phyloP scores from a whole-genome alignment of 2,113 vertebrate genomes.

The Alethe castanea region DNA sequence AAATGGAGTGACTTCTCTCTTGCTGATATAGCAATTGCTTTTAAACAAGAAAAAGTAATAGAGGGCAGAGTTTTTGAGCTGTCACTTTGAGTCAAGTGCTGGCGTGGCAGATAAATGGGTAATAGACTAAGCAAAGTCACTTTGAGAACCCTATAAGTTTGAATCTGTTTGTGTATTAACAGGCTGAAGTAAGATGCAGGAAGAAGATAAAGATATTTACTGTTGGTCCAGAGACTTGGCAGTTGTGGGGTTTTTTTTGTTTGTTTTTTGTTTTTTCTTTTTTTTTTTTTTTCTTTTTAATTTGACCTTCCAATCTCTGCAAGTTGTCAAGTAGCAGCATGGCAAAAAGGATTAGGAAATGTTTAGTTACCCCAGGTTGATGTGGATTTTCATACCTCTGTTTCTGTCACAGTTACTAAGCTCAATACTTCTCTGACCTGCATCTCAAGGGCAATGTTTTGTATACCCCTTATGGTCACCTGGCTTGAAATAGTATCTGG shows the following conservation, averaged over 20 bases:
- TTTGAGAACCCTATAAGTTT: slow-evolving; percentile 17
- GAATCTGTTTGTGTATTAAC: slow-evolving; percentile 29
- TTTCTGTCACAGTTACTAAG: background rate
- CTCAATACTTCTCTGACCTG: background rate
- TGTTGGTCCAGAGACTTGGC: background rate
- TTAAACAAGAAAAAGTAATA: slow-evolving; percentile 39
- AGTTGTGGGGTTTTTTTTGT: too few species aligned
- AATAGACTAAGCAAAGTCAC: slow-evolving; percentile 55
- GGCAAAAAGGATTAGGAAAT: background rate
- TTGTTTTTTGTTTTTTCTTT: too few species aligned
- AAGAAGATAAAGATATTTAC: slow-evolving; percentile 28
- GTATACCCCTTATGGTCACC: background rate
- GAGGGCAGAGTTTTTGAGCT: slow-evolving; percentile 46
- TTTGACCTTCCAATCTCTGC: background rate
- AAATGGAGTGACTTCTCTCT: slow-evolving; percentile 27
- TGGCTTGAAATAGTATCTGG: background rate
- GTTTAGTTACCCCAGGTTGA: background rate
- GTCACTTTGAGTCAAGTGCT: slow-evolving; percentile 28
- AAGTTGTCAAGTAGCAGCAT: background rate
- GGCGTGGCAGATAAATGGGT: slow-evolving; percentile 20
- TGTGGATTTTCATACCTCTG: background rate
- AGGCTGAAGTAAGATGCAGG: slow-evolving; percentile 23
- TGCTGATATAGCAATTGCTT: slow-evolving; percentile 28
- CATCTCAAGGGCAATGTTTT: background rate
- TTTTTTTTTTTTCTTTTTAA: background rate